These are phyloP conservation scores for Vulpes lagopus DNA, from an alignment of 2,113 vertebrate genomes.

Conservation along the genomic window DNA sequence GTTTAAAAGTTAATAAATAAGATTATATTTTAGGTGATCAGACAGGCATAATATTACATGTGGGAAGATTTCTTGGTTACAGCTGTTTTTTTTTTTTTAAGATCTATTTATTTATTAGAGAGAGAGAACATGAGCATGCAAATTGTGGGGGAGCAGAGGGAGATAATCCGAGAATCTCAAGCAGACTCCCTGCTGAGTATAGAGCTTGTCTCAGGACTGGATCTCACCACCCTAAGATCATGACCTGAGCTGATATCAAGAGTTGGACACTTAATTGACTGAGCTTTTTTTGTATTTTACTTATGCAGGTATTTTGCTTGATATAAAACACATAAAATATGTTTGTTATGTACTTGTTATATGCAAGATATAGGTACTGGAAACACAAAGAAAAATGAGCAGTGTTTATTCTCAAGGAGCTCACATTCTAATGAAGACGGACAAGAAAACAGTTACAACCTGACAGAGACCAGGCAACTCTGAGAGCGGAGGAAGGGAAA, in stretches of 20 bases:
- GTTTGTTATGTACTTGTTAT: background rate
- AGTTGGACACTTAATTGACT: background rate
- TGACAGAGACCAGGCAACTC: background rate
- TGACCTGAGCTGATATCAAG: background rate
- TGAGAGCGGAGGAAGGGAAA: background rate
- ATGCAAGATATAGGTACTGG: background rate
- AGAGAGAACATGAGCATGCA: background rate
- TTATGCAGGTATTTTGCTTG: constrained; percentile 24
- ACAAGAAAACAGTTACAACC: background rate
- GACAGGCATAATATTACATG: background rate
- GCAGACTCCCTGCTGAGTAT: background rate
- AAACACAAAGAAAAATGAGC: background rate
- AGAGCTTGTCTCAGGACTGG: background rate
- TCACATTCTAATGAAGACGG: background rate
- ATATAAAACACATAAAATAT: background rate
- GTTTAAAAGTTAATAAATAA: constrained; percentile 4
- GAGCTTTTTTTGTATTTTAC: background rate
- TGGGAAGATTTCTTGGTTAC: constrained; percentile 15
- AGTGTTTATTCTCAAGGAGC: constrained; percentile 21
- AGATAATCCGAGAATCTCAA: background rate
- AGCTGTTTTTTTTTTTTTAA: background rate
- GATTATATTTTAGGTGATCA: constrained; percentile 39
- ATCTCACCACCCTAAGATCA: background rate
- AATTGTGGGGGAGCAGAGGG: background rate
- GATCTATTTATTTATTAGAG: background rate